Evolutionary conservation across 35 echinoderm and acorn worm species (phyloP), one percentile per base, ranked within the genome.

Genomic region (Ophiothrix spiculata): DNA sequence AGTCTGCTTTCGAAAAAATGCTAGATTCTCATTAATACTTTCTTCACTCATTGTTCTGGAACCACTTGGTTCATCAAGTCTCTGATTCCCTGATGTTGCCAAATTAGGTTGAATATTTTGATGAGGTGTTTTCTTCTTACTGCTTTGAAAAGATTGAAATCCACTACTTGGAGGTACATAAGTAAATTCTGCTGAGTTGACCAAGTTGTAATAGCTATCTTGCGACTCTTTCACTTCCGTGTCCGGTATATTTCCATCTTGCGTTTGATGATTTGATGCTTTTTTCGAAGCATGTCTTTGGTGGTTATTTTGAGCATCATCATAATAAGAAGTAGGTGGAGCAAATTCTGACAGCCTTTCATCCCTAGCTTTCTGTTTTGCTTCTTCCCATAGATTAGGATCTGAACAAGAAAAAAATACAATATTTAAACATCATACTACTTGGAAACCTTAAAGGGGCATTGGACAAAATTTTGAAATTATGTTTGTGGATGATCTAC

Each of bases 331-430:
- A 10, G 39, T 82, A 31, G 93, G 93, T 56, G 93, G 93, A 56
- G 93, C 93, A 81, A 95, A 95, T 38, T 95, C 93, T 35, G 80
- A 35, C 12, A 81, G 93, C 56, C 89, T 83, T 40, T 91, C 93
- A 21, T 91, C 76, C 77, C 89, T 85, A 0, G 84, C 56, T 46
- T 88, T 91, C 12, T 79, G 39, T 56, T 84, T 87, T 32, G 74
- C 73, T 34, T 85, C 75, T 19, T 87, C 85, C 93, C 93, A 95
- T 34, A 85, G 54, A 42, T 60, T 83, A 40, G 86, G 79, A 49
- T 84, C 86, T 93, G 81, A 32, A 88, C 16, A 42, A 32, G 17
- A 37, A n/a, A n/a, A n/a, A n/a, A n/a, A n/a, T n/a, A n/a, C n/a
- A n/a, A n/a, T n/a, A n/a, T n/a, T n/a, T n/a, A n/a, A n/a, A n/a